Evolutionary conservation across 2,888 invertebrate species (phyloP).

Genomic region (Frankliniella intonsa): DNA sequence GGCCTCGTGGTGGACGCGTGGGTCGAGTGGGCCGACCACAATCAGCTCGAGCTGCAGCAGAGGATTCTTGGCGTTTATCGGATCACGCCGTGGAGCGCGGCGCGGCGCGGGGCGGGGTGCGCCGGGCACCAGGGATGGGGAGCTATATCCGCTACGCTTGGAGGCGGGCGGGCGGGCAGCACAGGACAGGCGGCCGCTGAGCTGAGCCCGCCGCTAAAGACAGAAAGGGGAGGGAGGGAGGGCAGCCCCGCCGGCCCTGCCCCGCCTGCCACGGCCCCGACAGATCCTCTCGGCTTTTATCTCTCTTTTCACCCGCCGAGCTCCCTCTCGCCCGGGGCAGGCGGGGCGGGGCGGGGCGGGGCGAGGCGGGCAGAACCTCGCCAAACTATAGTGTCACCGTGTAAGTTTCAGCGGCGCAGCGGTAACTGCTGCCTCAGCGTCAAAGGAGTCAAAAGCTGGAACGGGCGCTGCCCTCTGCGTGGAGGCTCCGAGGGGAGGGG

Average conservation of each 20-base stretch:
- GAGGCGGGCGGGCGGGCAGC: too few relatives aligned
- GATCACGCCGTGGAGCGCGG: background rate
- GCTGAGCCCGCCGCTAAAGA: too few relatives aligned
- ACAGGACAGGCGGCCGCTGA: too few relatives aligned
- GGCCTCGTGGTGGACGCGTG: background rate
- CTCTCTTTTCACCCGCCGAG: background rate
- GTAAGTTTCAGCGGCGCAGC: background rate
- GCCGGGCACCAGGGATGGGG: too few relatives aligned
- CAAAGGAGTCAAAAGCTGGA: constrained; percentile 24
- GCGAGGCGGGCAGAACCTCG: background rate
- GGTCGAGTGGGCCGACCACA: too few relatives aligned
- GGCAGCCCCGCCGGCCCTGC: too few relatives aligned
- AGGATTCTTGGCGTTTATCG: background rate
- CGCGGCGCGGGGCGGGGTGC: too few relatives aligned
- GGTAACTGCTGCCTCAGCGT: background rate
- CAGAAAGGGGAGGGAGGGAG: background rate
- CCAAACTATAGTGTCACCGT: background rate
- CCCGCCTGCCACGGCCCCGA: background rate
- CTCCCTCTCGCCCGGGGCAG: background rate
- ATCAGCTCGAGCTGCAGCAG: background rate
- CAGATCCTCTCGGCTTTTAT: background rate
- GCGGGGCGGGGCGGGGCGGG: background rate
- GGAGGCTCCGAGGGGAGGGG: background rate
- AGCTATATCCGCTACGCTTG: too few relatives aligned
- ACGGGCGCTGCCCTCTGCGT: background rate